Evolutionary conservation across 2,113 vertebrate species (phyloP), one percentile per base, ranked within the genome.

Genomic region (Syngnathus typhle): DNA sequence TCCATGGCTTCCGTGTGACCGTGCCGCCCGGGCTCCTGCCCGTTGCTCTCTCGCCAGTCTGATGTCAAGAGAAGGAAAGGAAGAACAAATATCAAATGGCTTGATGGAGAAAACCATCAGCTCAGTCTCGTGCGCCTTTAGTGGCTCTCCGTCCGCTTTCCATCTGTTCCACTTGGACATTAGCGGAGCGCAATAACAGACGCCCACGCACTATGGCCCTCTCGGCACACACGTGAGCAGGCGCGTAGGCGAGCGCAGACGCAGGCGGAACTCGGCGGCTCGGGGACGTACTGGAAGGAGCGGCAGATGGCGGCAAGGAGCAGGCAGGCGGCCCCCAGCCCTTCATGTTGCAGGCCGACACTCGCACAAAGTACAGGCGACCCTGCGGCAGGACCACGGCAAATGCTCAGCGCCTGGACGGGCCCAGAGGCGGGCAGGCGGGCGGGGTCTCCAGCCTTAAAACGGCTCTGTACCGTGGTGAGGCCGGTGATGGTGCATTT

Each of bases 41-140:
- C 92, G 73, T 93, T 93, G 39, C 82, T 91, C 84, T 98, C 95
- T 88, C 94, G 95, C 96, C 96, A 99, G 88, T 95, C 96, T 99
- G 70, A 23, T 2, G 27, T 3, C 1, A 56, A 1, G 27, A 32
- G 27, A 38, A 10, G 23, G 21, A 32, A 9, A 64, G 2, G 1
- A 3, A 44, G 18, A 60, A 3, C 63, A 23, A 3, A 37, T 11
- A 12, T 1, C 0, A 12, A 43, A 43, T 43, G 19, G 38, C 21
- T 62, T 62, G 1, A 43, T 43, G n/a, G 23, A 46, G 6, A 44
- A 7, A 44, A 62, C 27, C 5, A 7, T 23, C 41, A 4, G 32
- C 56, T 44, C 1, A n/a, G n/a, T 21, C 4, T 9, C 8, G 13
- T 16, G 54, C 23, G 27, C n/a, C 13, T 44, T 43, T 46, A 4